These are phyloP conservation scores for Protobothrops mucrosquamatus DNA, from an alignment of 2,113 vertebrate species.

Conservation along the genomic window DNA sequence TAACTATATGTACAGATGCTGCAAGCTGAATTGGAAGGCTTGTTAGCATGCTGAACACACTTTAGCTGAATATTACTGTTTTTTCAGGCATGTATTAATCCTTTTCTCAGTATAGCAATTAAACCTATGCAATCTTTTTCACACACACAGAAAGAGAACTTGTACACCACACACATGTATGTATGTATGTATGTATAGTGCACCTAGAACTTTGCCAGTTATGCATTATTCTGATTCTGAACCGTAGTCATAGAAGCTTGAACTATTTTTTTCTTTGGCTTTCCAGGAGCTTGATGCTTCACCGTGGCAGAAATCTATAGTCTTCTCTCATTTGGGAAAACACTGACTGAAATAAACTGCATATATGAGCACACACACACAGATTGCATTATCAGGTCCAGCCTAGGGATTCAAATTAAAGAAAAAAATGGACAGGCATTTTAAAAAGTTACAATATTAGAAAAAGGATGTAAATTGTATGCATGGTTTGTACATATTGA, in stretches of 20 bases:
- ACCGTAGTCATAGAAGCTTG: not conserved
- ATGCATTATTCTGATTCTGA: not conserved
- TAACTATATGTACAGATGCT: slow-evolving; percentile 3
- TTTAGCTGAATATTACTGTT: slow-evolving; percentile 12
- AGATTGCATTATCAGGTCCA: not conserved
- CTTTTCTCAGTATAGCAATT: slow-evolving; percentile 19
- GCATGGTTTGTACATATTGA: not conserved
- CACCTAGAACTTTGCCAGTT: not conserved
- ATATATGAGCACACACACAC: not conserved
- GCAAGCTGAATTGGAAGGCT: slow-evolving; percentile 25
- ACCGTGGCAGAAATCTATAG: not conserved
- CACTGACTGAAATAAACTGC: rapidly evolving
- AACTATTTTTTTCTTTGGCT: not conserved
- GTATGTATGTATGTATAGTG: too few species aligned
- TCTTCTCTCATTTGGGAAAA: slow-evolving; percentile 27
- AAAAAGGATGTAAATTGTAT: not conserved
- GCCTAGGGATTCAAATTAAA: not conserved
- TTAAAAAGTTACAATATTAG: not conserved
- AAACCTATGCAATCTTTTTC: not conserved
- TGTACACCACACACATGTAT: too few species aligned
- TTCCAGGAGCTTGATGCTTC: not conserved
- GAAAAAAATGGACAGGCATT: not conserved
- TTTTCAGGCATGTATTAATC: slow-evolving; percentile 21
- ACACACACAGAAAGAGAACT: not conserved
- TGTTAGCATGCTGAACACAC: slow-evolving; percentile 37